A percentile compares a stretch with the other conserved stretches of the same genome.
These are phyloP conservation scores for Liasis olivaceus DNA, from an alignment of 2,797 vertebrate species.

Conservation along the genomic window DNA sequence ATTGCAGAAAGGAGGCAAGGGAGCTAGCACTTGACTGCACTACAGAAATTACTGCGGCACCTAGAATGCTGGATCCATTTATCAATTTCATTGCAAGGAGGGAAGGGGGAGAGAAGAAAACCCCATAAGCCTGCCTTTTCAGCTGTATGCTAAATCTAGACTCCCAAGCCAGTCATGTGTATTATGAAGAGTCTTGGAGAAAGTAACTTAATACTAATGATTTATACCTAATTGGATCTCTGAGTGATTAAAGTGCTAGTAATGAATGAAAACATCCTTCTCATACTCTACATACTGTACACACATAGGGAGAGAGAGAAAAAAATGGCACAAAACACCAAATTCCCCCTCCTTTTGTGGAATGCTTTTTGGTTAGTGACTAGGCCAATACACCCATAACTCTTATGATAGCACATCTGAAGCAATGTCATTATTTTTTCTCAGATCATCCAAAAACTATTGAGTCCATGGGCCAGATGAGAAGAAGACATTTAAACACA, in stretches of 20 bases:
- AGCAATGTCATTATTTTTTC: slow-evolving; percentile 45
- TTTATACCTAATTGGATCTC: slow-evolving; percentile 82
- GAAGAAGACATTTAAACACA: slow-evolving; percentile 52
- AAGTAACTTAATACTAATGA: slow-evolving; percentile 80
- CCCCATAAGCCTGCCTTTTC: slow-evolving; percentile 74
- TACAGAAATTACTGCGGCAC: slow-evolving; percentile 83
- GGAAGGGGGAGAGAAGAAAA: slow-evolving; percentile 58
- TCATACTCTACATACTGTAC: slow-evolving; percentile 53
- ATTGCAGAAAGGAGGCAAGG: slow-evolving; percentile 77
- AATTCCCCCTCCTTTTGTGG: neutral
- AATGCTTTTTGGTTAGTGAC: slow-evolving; percentile 1
- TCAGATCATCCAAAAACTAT: slow-evolving; percentile 70
- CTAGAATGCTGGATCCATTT: slow-evolving; percentile 82
- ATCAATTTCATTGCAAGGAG: slow-evolving; percentile 80
- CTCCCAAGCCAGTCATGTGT: slow-evolving; percentile 72
- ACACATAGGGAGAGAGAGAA: neutral
- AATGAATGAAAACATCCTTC: slow-evolving; percentile 78
- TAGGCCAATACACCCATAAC: slow-evolving; percentile 55
- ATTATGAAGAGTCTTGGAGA: slow-evolving; percentile 62
- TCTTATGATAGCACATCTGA: slow-evolving; percentile 42
- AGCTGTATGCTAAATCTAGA: slow-evolving; percentile 68
- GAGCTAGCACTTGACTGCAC: slow-evolving; percentile 82
- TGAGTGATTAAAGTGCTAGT: slow-evolving; percentile 81
- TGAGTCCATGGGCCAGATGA: slow-evolving; percentile 65
- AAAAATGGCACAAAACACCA: slow-evolving; percentile 36